These are phyloP conservation scores for Mus spicilegus DNA, from an alignment of 2,113 vertebrate species.

Conservation along the genomic window DNA sequence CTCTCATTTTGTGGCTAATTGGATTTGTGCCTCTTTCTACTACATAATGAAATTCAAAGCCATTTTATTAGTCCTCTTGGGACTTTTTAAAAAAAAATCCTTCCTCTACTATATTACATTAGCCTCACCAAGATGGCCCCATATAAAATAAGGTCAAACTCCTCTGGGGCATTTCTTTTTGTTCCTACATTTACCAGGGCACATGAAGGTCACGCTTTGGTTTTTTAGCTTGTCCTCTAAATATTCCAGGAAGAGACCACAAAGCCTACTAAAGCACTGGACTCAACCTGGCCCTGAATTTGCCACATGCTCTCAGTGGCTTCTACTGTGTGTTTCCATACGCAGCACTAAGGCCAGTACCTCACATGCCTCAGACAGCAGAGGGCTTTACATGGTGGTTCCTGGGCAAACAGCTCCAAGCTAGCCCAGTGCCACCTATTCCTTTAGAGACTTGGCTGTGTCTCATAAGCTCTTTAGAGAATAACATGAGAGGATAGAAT, in stretches of 20 bases:
- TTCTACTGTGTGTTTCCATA: background rate
- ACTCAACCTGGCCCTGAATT: background rate
- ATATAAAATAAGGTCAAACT: conserved; percentile 61
- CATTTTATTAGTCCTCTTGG: conserved; percentile 77
- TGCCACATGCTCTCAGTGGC: background rate
- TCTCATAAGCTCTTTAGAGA: background rate
- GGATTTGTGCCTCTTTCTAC: conserved; percentile 64
- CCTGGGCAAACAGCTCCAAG: background rate
- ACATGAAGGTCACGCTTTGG: background rate
- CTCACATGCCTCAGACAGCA: background rate
- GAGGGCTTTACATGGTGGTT: background rate
- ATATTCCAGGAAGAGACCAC: background rate
- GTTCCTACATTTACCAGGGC: background rate
- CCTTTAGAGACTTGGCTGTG: background rate
- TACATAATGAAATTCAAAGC: conserved; percentile 76
- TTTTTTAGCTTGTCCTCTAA: background rate
- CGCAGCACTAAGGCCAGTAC: background rate
- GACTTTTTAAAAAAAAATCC: conserved; percentile 58
- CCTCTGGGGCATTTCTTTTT: background rate
- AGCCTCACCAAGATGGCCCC: conserved; percentile 51
- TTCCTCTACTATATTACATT: conserved; percentile 72
- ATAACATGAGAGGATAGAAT: background rate
- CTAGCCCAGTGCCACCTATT: background rate
- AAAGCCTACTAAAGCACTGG: background rate
- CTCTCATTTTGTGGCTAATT: conserved; percentile 72